A percentile compares a stretch with the other conserved stretches of the same genome.
These are phyloP conservation scores for Radopholus similis DNA, from an alignment of 1,140 invertebrate genomes.

Conservation along the genomic window DNA sequence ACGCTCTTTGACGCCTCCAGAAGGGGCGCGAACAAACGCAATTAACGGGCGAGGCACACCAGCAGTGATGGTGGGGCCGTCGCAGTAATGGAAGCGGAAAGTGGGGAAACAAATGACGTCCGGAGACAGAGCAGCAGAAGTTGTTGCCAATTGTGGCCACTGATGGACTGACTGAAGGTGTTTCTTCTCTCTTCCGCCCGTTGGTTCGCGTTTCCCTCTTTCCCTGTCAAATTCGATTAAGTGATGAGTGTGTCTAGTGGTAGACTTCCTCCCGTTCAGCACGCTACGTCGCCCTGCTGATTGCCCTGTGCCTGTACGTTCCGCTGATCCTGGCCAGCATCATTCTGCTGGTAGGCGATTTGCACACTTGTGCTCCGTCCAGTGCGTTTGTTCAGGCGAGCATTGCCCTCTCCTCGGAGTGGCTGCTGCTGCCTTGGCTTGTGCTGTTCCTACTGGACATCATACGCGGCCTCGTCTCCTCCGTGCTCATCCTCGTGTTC, in stretches of 20 bases:
- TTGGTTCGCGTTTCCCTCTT: no score
- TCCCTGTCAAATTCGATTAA: conserved; percentile 7
- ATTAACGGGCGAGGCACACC: no score
- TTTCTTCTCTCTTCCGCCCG: no score
- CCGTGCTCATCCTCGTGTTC: conserved; percentile 54
- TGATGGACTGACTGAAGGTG: no score
- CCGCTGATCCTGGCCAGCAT: conserved; percentile 50
- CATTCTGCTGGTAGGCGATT: conserved; percentile 43
- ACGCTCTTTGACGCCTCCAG: not conserved
- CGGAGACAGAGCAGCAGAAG: no score
- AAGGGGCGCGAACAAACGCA: conserved; percentile 8
- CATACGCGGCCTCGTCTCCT: conserved; percentile 54
- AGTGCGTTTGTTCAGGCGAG: not conserved
- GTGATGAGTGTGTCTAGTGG: no score
- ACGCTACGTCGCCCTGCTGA: conserved; percentile 34
- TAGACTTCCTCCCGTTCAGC: conserved; percentile 32
- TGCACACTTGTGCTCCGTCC: not conserved
- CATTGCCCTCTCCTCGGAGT: conserved; percentile 27
- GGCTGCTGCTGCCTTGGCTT: conserved; percentile 58
- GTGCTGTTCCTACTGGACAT: conserved; percentile 53
- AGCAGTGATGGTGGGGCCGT: no score
- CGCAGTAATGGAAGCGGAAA: no score
- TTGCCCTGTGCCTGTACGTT: conserved; percentile 50
- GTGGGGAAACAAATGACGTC: no score
- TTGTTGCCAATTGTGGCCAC: no score